Percentiles rank a stretch among this genome's conserved stretches.
Evolutionary conservation across 2,113 vertebrate genomes (phyloP).

Genomic region (Forbesichthys papilliferus): DNA sequence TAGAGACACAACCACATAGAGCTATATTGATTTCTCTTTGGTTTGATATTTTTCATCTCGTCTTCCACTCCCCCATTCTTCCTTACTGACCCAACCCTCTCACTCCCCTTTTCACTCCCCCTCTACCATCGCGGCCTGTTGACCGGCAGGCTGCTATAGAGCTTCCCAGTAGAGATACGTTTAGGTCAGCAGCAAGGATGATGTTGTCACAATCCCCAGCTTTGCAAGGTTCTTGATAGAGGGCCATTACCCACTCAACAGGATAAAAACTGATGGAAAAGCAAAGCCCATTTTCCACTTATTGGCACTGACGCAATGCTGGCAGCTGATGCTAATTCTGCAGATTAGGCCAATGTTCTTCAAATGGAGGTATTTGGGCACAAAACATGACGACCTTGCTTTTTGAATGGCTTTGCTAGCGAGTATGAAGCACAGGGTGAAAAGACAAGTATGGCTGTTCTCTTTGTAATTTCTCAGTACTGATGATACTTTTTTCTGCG

Average conservation of each 20-base stretch:
- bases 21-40: constrained; percentile 64
- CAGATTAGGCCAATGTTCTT: constrained; percentile 31
- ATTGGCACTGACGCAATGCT: constrained; percentile 24
- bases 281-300: constrained; percentile 18
- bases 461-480: background rate
- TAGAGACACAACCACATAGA: constrained; percentile 51
- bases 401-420: constrained; percentile 22
- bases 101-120: constrained; percentile 9
- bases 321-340: constrained; percentile 25
- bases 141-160: constrained; percentile 12
- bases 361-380: background rate
- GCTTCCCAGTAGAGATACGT: constrained; percentile 21
- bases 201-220: constrained; percentile 7
- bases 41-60: constrained; percentile 56
- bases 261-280: background rate
- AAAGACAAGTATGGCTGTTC: constrained; percentile 4
- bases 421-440: constrained; percentile 3
- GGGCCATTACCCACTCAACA: constrained; percentile 3
- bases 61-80: constrained; percentile 25
- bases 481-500: background rate
- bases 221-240: constrained; percentile 15
- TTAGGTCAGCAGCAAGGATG: constrained; percentile 17
- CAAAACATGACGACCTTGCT: constrained; percentile 30
- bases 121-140: constrained; percentile 26
- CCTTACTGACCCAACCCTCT: constrained; percentile 17